Percentiles rank a stretch among this genome's conserved stretches.
Evolutionary conservation across 2,113 vertebrate species (phyloP).

Genomic region (Antidorcas marsupialis): DNA sequence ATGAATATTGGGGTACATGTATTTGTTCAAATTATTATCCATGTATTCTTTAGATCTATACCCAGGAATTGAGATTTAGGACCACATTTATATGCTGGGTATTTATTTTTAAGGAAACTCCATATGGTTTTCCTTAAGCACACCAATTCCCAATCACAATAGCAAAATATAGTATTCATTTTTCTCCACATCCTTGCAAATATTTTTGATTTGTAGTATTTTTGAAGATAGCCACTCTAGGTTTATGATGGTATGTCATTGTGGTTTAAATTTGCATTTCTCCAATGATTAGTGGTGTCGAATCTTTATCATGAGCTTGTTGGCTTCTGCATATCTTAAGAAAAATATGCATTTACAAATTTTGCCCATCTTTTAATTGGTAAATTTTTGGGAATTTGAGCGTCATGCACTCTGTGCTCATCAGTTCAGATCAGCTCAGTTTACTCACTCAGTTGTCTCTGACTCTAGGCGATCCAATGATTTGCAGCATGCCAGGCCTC

Average conservation of each 20-base stretch:
- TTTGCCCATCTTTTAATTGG: neutral
- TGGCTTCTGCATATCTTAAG: neutral
- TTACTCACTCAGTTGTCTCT: too few species aligned
- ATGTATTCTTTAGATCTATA: neutral
- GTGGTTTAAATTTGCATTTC: neutral
- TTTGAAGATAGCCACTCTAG: neutral
- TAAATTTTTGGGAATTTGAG: neutral
- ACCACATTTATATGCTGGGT: neutral
- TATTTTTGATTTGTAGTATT: neutral
- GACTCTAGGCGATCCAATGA: too few species aligned
- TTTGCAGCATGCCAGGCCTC: accelerated
- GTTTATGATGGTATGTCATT: neutral
- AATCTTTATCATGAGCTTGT: neutral
- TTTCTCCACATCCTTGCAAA: neutral
- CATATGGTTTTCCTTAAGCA: neutral
- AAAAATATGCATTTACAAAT: neutral
- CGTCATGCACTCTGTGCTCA: neutral
- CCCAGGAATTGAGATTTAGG: neutral
- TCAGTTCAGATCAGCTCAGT: too few species aligned
- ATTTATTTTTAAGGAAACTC: neutral
- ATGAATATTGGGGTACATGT: neutral
- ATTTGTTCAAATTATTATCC: neutral
- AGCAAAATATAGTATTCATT: neutral
- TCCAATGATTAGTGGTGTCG: neutral
- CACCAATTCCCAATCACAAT: neutral